A percentile compares a stretch with the other conserved stretches of the same genome.
Evolutionary conservation across 2,888 invertebrate genomes (phyloP).

Genomic region (Synanthedon andrenaeformis): DNA sequence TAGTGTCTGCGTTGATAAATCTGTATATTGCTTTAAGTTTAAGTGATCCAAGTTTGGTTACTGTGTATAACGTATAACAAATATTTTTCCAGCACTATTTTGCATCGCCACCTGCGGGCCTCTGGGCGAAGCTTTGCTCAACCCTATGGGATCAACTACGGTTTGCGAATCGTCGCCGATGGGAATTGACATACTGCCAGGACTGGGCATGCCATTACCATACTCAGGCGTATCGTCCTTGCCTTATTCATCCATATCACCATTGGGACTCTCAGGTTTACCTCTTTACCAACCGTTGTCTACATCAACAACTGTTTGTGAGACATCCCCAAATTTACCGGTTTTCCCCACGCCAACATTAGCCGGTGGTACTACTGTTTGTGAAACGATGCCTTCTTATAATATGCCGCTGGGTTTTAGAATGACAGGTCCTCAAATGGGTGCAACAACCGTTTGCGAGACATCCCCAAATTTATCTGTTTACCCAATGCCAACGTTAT

Average conservation of each 20-base stretch:
- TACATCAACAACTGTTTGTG: conserved; percentile 7
- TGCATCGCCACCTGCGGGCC: conserved; percentile 30
- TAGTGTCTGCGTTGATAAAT: too few species aligned
- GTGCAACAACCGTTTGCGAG: conserved; percentile 1
- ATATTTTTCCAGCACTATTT: conserved; percentile 24
- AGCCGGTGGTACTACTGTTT: not conserved
- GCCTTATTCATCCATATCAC: conserved; percentile 15
- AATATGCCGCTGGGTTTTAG: not conserved
- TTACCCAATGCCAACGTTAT: not conserved
- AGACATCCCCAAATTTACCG: conserved; percentile 6
- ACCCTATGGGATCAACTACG: conserved; percentile 13
- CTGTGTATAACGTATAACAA: too few species aligned
- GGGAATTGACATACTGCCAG: conserved; percentile 2
- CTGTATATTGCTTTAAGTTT: too few species aligned
- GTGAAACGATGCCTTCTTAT: not conserved
- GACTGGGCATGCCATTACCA: not conserved
- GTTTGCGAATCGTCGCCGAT: conserved; percentile 24
- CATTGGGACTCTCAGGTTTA: conserved; percentile 6
- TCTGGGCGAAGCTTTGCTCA: conserved; percentile 9
- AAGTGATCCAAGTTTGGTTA: too few species aligned
- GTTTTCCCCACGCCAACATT: not conserved
- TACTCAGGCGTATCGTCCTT: not conserved
- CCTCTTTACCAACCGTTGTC: too few species aligned
- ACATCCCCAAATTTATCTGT: conserved; percentile 3
- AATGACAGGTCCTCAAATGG: not conserved